Conservation (phyloP, 2,797 vertebrate species). For the Graptemys geographica region DNA sequence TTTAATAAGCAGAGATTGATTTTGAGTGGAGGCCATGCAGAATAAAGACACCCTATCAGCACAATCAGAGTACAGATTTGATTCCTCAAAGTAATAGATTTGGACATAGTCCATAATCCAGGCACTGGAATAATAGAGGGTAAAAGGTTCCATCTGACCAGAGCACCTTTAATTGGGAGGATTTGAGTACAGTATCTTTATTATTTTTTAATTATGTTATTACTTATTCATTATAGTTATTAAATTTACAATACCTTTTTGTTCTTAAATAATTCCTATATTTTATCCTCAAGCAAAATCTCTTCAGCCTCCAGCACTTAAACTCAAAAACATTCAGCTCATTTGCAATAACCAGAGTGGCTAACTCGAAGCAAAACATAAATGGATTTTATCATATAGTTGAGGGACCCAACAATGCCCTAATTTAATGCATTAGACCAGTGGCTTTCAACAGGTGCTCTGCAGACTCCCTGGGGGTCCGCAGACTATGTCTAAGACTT, state of each 20-base stretch:
- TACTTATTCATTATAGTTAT: constrained; percentile 72
- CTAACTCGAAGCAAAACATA: constrained; percentile 42
- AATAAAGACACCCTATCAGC: neutral
- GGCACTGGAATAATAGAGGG: neutral
- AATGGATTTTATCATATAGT: neutral
- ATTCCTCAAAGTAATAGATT: accelerated
- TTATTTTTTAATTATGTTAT: constrained; percentile 55
- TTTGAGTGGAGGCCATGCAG: neutral
- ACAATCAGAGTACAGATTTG: neutral
- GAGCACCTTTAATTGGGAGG: neutral
- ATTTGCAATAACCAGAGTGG: constrained; percentile 18
- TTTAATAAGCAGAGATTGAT: neutral
- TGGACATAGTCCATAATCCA: accelerated
- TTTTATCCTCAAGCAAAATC: constrained; percentile 59
- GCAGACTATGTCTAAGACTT: neutral
- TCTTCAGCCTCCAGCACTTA: constrained; percentile 62
- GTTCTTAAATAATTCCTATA: constrained; percentile 71
- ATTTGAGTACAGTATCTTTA: constrained; percentile 31
- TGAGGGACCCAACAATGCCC: neutral
- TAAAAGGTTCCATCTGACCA: neutral
- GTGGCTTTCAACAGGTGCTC: neutral
- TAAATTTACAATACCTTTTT: constrained; percentile 69
- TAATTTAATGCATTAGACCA: neutral
- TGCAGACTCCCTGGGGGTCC: neutral
- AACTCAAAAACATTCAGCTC: constrained; percentile 42